Evolutionary conservation across 2,888 invertebrate genomes (phyloP).

Genomic region (Gymnoscelis rufifasciata): DNA sequence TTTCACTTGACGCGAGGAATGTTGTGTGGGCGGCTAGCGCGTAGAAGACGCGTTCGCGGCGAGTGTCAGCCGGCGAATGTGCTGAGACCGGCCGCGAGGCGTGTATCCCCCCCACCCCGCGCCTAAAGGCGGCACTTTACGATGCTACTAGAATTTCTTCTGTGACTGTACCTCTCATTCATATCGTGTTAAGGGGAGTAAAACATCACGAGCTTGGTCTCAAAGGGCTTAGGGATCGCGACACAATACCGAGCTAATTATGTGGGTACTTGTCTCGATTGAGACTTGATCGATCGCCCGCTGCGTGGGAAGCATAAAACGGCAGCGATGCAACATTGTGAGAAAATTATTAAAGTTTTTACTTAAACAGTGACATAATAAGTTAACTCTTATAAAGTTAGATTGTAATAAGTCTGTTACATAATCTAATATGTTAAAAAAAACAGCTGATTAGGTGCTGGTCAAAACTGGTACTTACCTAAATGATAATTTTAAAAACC

Average conservation of each 20-base stretch:
- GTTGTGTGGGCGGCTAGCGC: conserved; percentile 34
- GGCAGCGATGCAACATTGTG: conserved; percentile 23
- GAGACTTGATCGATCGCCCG: conserved; percentile 24
- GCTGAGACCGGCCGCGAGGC: conserved; percentile 32
- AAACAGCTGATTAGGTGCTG: too few species aligned
- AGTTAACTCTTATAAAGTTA: not conserved
- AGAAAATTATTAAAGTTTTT: too few species aligned
- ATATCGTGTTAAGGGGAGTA: conserved; percentile 66
- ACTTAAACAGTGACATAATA: too few species aligned
- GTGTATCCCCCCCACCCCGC: conserved; percentile 35
- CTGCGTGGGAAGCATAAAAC: conserved; percentile 41
- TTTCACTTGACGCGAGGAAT: conserved; percentile 70
- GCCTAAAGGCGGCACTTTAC: conserved; percentile 2
- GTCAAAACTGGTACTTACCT: too few species aligned
- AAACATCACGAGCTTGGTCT: conserved; percentile 37
- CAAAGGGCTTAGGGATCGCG: conserved; percentile 41
- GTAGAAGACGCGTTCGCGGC: conserved; percentile 45
- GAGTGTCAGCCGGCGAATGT: conserved; percentile 64
- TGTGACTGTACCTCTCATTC: conserved; percentile 56
- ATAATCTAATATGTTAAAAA: too few species aligned
- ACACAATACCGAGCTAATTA: conserved; percentile 49
- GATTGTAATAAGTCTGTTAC: not conserved
- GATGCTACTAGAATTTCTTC: conserved; percentile 7
- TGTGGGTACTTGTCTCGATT: conserved; percentile 41
- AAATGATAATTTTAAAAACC: too few species aligned